These are phyloP conservation scores for Gymnocheta viridis DNA, from an alignment of 2,888 invertebrate genomes.

Conservation along the genomic window DNA sequence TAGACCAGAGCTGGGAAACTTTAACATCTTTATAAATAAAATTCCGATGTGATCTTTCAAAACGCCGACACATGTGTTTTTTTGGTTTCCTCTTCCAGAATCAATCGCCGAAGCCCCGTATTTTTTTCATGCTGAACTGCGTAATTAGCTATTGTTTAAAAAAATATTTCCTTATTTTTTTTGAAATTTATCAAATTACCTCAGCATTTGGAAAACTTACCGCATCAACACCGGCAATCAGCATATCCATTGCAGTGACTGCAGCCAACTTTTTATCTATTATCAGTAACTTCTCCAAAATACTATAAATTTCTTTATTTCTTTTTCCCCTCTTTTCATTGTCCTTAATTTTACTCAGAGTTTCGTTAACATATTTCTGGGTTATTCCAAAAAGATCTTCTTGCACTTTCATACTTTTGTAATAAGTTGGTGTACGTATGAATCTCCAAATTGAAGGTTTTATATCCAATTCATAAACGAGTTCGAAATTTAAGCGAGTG, in stretches of 20 bases:
- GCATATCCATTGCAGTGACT: constrained; percentile 84
- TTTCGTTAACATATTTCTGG: constrained; percentile 77
- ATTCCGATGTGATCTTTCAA: too few species aligned
- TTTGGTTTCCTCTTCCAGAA: too few species aligned
- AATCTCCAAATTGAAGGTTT: constrained; percentile 78
- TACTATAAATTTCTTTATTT: constrained; percentile 77
- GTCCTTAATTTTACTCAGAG: constrained; percentile 70
- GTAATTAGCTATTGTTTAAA: too few species aligned
- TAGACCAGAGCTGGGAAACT: too few species aligned
- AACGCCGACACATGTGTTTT: too few species aligned
- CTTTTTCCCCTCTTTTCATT: constrained; percentile 71
- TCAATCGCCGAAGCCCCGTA: too few species aligned
- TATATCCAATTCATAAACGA: constrained; percentile 75
- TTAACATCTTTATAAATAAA: too few species aligned
- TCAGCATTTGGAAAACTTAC: constrained; percentile 82
- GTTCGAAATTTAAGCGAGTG: constrained; percentile 67
- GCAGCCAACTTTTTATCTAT: constrained; percentile 83
- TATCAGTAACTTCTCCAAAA: constrained; percentile 83
- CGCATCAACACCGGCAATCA: constrained; percentile 85
- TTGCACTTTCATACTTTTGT: constrained; percentile 72
- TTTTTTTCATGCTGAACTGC: too few species aligned
- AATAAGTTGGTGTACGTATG: constrained; percentile 76
- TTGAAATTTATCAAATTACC: too few species aligned
- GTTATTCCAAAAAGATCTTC: constrained; percentile 74
- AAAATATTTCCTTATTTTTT: too few species aligned